Base-by-base conservation (phyloP, 2,113 vertebrate genomes). In the Callipepla californica region DNA sequence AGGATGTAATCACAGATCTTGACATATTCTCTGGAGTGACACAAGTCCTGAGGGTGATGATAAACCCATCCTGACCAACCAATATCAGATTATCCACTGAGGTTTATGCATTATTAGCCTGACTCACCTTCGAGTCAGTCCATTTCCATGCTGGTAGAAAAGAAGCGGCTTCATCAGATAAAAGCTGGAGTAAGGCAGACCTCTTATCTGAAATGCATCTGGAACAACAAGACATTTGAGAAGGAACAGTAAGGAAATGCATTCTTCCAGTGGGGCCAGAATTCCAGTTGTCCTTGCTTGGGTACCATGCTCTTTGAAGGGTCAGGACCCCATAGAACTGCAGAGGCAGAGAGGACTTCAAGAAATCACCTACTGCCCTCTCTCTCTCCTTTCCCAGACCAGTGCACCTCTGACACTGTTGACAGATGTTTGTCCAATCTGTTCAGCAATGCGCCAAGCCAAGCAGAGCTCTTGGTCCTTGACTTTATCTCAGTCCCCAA, bases 401-500 rank as follows among this genome's bases (percentile, higher is more conserved):
- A 67, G 21, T 12, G n/a, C 47, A 68, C 51, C 66, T 23, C 30
- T 57, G 69, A 48, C 66, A 48, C 30, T 68, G 45, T 8, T 11
- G 0, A 72, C 66, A 73, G 85, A 68, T 93, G 48, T 83, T 72
- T 86, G 74, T 72, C 80, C 76, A 83, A 23, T 59, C 76, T 85
- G 61, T 68, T 80, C 83, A 74, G 12, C 47, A 63, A 48, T 1
- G 1, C 44, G 36, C 26, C 25, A 53, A 72, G 20, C 6, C 3
- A 93, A 73, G 21, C 12, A 3, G 59, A 65, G 30, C 44, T 40
- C 76, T 63, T 77, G 57, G 72, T 55, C 92, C 94, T 96, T 95
- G 89, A 91, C 92, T 97, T 97, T 93, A 89, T 79, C 95, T 73
- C 74, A 58, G 30, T 85, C 72, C 80, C 80, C 66, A 91, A 89